phyloP scores from a whole-genome alignment of 2,113 vertebrate species.

The Xerus inauris region DNA sequence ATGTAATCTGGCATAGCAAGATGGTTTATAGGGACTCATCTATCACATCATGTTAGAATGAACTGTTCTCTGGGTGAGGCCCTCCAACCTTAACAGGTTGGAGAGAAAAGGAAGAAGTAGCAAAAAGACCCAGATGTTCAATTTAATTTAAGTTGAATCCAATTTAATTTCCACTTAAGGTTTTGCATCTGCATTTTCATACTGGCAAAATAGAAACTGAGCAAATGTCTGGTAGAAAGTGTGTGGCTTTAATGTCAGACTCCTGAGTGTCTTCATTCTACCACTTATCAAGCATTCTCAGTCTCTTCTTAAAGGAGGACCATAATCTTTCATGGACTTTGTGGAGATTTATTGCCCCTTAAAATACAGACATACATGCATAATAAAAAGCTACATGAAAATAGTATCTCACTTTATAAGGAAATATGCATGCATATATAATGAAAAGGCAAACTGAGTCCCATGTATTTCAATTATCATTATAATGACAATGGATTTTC shows the following conservation, averaged over 20 bases:
- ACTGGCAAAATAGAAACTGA: neutral
- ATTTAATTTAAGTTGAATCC: no score
- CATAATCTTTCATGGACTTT: neutral
- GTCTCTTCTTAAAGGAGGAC: neutral
- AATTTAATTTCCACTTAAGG: neutral
- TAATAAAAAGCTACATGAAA: neutral
- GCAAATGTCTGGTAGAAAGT: neutral
- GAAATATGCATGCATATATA: neutral
- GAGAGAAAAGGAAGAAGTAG: neutral
- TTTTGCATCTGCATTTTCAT: neutral
- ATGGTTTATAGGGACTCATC: neutral
- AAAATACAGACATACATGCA: neutral
- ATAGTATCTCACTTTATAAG: neutral
- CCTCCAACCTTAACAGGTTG: no score
- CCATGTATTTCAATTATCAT: neutral
- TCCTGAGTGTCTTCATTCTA: neutral
- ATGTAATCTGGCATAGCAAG: neutral
- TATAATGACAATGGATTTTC: neutral
- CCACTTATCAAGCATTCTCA: neutral
- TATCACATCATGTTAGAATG: neutral
- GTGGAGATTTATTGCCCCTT: neutral
- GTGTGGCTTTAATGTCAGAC: neutral
- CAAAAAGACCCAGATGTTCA: neutral
- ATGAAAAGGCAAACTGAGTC: neutral
- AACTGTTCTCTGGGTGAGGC: neutral